phyloP scores from a whole-genome alignment of 2,113 vertebrate species.

The Xenopus tropicalis region DNA sequence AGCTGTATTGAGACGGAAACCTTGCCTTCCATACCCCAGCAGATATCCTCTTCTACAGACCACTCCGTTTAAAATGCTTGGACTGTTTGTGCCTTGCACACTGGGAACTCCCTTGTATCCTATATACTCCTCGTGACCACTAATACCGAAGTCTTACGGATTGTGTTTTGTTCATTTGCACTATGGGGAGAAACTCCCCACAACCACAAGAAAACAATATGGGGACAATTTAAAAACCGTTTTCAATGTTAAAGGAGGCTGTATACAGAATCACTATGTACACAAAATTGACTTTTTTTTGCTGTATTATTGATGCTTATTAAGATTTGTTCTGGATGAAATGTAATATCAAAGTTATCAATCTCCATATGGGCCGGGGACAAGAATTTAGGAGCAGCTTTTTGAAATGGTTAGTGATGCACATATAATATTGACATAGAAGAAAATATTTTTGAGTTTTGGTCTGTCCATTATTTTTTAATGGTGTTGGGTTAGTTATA shows the following conservation, averaged over 20 bases:
- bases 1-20: neutral
- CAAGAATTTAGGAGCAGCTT: neutral
- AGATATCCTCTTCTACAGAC: slow-evolving; percentile 1
- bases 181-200: slow-evolving; percentile 20
- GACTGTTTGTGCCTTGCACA: slow-evolving; percentile 30
- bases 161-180: slow-evolving; percentile 42
- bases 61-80: slow-evolving; percentile 25
- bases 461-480: neutral
- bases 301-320: slow-evolving; percentile 29
- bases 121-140: slow-evolving; percentile 34
- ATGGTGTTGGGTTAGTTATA: too few relatives aligned
- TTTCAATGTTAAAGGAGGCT: slow-evolving; percentile 10
- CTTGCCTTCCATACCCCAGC: neutral
- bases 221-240: slow-evolving; percentile 3
- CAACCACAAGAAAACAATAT: slow-evolving; percentile 22
- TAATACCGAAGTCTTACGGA: slow-evolving; percentile 31
- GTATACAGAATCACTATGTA: neutral
- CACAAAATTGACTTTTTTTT: slow-evolving; percentile 1
- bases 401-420: neutral
- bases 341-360: slow-evolving; percentile 6
- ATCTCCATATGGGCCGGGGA: neutral
- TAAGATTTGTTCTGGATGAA: slow-evolving; percentile 19
- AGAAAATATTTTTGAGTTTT: neutral
- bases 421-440: slow-evolving; percentile 6
- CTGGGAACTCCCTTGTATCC: slow-evolving; percentile 29